Percentiles rank a stretch among this genome's conserved stretches.
Conservation (phyloP, 2,888 invertebrate species). For the Philereme transversata region DNA sequence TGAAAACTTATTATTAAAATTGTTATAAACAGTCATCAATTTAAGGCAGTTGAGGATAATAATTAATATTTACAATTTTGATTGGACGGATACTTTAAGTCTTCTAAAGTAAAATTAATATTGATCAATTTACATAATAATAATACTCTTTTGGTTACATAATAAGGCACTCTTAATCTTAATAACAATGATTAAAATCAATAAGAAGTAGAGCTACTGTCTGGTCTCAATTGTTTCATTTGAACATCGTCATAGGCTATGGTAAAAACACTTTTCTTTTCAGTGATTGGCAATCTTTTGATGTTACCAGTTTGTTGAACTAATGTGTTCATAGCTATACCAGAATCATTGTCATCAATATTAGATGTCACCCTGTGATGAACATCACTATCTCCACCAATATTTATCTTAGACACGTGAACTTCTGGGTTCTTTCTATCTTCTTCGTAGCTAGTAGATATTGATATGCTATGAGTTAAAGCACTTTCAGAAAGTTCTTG, state of each 20-base stretch:
- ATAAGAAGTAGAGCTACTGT: conserved; percentile 90
- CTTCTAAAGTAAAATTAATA: conserved; percentile 26
- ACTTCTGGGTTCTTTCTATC: conserved; percentile 73
- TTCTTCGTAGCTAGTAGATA: conserved; percentile 73
- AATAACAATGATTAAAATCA: conserved; percentile 45
- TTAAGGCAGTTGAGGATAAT: conserved; percentile 64
- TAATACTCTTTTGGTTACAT: conserved; percentile 47
- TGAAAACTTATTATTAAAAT: conserved; percentile 15
- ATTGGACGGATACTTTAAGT: conserved; percentile 42
- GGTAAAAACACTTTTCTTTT: conserved; percentile 96
- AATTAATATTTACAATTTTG: conserved; percentile 45
- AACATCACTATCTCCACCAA: conserved; percentile 67
- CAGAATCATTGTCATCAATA: conserved; percentile 90
- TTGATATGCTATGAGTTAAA: conserved; percentile 73
- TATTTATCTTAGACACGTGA: conserved; percentile 83
- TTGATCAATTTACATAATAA: conserved; percentile 51
- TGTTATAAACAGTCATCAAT: conserved; percentile 59
- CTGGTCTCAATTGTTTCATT: conserved; percentile 91
- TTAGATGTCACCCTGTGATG: conserved; percentile 58
- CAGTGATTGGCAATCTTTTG: conserved; percentile 87
- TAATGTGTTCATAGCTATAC: conserved; percentile 88
- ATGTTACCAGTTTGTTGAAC: conserved; percentile 82
- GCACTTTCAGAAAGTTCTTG: conserved; percentile 73
- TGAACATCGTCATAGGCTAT: conserved; percentile 96
- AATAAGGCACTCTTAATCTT: conserved; percentile 63